phyloP scores from a whole-genome alignment of 2,113 vertebrate species.

The Grallaria varia region DNA sequence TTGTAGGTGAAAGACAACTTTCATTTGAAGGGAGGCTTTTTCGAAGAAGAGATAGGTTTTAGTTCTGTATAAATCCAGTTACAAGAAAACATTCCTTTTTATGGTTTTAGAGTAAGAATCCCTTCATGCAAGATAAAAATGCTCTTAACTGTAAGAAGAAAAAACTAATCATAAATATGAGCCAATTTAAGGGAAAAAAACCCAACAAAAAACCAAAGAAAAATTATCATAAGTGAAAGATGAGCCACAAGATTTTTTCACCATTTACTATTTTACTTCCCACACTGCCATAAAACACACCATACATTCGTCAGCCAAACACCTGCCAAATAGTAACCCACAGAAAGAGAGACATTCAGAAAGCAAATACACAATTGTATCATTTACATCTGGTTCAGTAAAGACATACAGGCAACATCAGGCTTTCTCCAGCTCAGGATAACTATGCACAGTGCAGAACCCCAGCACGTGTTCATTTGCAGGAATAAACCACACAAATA shows the following conservation, averaged over 20 bases:
- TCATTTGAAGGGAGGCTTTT: not conserved
- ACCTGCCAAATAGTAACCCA: not conserved
- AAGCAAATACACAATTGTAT: not conserved
- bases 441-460: not conserved
- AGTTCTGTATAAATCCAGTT: not conserved
- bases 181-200: not conserved
- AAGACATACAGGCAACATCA: not conserved
- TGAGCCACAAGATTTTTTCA: not conserved
- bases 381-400: not conserved
- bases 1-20: not conserved
- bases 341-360: not conserved
- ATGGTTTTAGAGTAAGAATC: not conserved
- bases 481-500: not conserved
- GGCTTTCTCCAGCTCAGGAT: not conserved
- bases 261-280: not conserved
- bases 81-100: not conserved
- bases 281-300: not conserved
- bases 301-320: not conserved
- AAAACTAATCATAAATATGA: not conserved
- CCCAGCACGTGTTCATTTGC: not conserved
- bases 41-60: accelerated
- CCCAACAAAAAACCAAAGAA: not conserved
- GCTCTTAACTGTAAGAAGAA: not conserved
- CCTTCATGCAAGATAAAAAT: not conserved
- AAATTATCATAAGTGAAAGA: not conserved